Conservation (phyloP, 2,888 invertebrate species). For the Synanthedon myopaeformis region DNA sequence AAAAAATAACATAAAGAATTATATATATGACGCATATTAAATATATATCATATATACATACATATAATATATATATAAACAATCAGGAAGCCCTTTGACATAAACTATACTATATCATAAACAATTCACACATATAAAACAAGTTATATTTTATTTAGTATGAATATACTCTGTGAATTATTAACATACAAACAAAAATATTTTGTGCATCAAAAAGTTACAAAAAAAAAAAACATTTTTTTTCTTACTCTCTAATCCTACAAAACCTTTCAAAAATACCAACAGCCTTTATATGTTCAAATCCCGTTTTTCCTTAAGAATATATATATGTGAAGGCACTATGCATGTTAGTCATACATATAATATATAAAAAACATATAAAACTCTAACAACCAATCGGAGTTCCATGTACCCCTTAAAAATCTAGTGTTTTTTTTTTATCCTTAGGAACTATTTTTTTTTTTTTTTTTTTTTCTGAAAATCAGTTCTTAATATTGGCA, state of each 20-base stretch:
- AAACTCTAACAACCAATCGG: neutral
- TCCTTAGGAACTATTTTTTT: neutral
- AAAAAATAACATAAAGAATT: no score
- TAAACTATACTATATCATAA: neutral
- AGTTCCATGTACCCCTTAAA: no score
- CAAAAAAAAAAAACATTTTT: no score
- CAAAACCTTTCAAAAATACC: neutral
- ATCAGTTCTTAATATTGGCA: neutral
- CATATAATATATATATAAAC: neutral
- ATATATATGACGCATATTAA: no score
- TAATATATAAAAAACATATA: neutral
- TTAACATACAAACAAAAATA: no score
- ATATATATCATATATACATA: no score
- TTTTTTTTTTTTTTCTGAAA: neutral
- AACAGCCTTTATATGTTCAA: neutral
- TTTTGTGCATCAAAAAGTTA: neutral
- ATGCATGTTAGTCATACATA: neutral
- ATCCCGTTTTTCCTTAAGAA: neutral
- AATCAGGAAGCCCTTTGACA: constrained; percentile 1
- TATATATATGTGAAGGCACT: neutral
- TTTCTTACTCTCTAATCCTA: neutral
- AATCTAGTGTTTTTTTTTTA: neutral
- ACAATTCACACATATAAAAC: neutral
- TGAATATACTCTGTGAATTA: no score
- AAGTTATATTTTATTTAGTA: neutral